Evolutionary conservation across 1,140 invertebrate species (phyloP).

Genomic region (Trigoniulus corallinus): DNA sequence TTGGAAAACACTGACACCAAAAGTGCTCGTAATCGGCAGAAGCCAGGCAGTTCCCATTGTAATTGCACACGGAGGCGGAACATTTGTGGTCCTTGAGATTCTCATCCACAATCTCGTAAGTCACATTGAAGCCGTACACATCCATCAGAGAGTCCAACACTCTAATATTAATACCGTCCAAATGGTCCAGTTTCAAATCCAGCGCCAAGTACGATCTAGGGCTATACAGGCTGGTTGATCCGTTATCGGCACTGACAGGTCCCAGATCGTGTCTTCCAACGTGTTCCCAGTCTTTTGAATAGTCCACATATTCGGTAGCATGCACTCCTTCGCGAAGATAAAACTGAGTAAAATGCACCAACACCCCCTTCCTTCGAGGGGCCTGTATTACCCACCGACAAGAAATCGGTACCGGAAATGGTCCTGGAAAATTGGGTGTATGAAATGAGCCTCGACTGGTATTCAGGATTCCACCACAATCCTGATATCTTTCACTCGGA

Average conservation of each 20-base stretch:
- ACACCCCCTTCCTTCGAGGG: slow-evolving; percentile 36
- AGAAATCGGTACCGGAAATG: slow-evolving; percentile 57
- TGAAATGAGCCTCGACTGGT: slow-evolving; percentile 40
- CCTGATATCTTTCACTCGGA: not conserved
- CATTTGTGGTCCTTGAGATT: slow-evolving; percentile 37
- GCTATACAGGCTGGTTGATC: slow-evolving; percentile 31
- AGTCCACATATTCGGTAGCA: slow-evolving; percentile 57
- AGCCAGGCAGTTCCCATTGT: slow-evolving; percentile 63
- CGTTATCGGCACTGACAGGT: slow-evolving; percentile 24
- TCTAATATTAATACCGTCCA: slow-evolving; percentile 65
- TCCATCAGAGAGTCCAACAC: slow-evolving; percentile 60
- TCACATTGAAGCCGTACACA: slow-evolving; percentile 83
- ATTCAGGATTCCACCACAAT: slow-evolving; percentile 1
- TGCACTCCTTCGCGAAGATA: slow-evolving; percentile 61
- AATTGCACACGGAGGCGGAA: slow-evolving; percentile 58
- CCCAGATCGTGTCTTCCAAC: slow-evolving; percentile 19
- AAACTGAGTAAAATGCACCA: slow-evolving; percentile 71
- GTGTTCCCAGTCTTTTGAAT: slow-evolving; percentile 15
- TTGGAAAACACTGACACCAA: slow-evolving; percentile 26
- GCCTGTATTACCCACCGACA: slow-evolving; percentile 76
- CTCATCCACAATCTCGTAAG: slow-evolving; percentile 51
- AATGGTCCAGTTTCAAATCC: slow-evolving; percentile 47
- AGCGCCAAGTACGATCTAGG: slow-evolving; percentile 57
- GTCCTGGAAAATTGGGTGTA: slow-evolving; percentile 62
- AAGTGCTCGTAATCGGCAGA: slow-evolving; percentile 39